These are phyloP conservation scores for Odontocolon sp. DNA, from an alignment of 2,888 invertebrate genomes.

Conservation along the genomic window DNA sequence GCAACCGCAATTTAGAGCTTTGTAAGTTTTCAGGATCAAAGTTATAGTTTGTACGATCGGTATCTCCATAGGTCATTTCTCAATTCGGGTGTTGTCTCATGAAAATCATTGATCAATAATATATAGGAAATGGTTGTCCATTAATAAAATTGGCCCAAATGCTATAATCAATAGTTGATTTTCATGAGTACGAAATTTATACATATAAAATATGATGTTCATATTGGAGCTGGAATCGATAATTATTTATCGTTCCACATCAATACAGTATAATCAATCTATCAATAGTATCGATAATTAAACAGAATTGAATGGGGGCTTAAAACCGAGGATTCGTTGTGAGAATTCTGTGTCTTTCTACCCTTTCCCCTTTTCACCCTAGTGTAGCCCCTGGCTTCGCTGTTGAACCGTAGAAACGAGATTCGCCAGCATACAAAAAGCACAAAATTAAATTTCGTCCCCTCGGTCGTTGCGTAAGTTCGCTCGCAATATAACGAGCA, in stretches of 20 bases:
- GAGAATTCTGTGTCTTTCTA: constrained; percentile 21
- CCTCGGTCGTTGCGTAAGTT: constrained; percentile 70
- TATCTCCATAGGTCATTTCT: background rate
- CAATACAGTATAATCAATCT: background rate
- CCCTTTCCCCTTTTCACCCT: constrained; percentile 23
- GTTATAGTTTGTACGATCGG: background rate
- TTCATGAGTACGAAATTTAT: too few relatives aligned
- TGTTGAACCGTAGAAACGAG: constrained; percentile 66
- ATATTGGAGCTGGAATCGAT: too few relatives aligned
- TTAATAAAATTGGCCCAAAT: background rate
- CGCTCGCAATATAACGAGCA: constrained; percentile 71
- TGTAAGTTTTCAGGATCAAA: background rate
- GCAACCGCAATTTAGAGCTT: background rate
- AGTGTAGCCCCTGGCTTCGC: constrained; percentile 49
- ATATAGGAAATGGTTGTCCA: background rate
- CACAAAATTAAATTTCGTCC: constrained; percentile 80
- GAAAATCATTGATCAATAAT: background rate
- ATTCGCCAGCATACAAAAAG: constrained; percentile 79
- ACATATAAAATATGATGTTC: too few relatives aligned
- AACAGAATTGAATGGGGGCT: constrained; percentile 37
- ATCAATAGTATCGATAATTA: constrained; percentile 28
- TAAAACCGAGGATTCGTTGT: constrained; percentile 39
- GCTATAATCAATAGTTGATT: background rate
- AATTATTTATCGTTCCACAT: background rate
- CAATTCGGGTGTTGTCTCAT: too few relatives aligned